Evolutionary conservation across 2,113 vertebrate genomes (phyloP).

Genomic region (Cyphomyrus discorhynchus): DNA sequence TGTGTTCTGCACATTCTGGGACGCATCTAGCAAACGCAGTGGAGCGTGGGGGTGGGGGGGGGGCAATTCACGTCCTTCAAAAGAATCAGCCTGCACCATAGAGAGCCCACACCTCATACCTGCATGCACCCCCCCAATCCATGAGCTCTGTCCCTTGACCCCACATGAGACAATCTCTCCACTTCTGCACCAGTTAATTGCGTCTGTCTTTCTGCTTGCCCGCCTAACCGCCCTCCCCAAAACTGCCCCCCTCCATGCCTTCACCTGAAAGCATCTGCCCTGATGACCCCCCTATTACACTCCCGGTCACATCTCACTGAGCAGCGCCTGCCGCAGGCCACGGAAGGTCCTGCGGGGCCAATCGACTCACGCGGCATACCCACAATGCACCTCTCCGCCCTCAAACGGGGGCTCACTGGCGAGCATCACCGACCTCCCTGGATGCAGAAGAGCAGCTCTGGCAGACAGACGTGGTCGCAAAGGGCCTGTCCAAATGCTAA

Average conservation of each 20-base stretch:
- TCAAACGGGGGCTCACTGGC: neutral
- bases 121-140: constrained; percentile 22
- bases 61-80: constrained; percentile 63
- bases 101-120: constrained; percentile 22
- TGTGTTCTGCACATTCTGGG: constrained; percentile 47
- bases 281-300: neutral
- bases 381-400: neutral
- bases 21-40: constrained; percentile 65
- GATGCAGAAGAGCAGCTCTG: neutral
- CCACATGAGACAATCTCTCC: neutral
- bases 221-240: neutral
- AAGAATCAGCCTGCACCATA: constrained; percentile 47
- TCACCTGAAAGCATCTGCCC: neutral
- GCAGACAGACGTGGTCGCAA: neutral
- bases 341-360: neutral
- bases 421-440: neutral
- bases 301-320: neutral
- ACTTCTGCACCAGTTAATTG: neutral
- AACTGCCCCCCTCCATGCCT: neutral
- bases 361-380: neutral
- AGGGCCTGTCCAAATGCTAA: neutral
- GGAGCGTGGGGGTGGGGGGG: constrained; percentile 46
- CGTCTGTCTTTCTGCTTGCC: neutral
- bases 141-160: constrained; percentile 13
- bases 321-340: neutral